Evolutionary conservation across 2,888 invertebrate genomes (phyloP), one percentile per base, ranked within the genome.

Genomic region (Phania funesta): DNA sequence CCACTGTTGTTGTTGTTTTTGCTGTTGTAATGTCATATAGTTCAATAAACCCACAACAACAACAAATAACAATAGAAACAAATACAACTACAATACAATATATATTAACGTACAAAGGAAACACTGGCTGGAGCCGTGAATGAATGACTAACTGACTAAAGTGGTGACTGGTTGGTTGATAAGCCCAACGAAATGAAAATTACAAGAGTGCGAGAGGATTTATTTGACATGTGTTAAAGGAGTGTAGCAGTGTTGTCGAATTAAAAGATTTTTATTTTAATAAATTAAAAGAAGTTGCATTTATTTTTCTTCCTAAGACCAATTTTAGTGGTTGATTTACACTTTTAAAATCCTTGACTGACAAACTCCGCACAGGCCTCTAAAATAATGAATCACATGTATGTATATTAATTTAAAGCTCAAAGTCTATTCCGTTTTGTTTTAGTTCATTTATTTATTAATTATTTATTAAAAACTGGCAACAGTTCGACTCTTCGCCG

Each of bases 31-130:
- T 58, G 32, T 29, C 50, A 64, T 62, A 9, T 60, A 64, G 81
- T 82, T 82, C 82, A 78, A 82, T 78, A 82, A 82, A 82, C 82
- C 65, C 64, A 70, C 52, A 71, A 67, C 41, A 70, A 65, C 60
- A 67, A 29, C 48, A 50, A 35, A 56, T 18, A 79, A 29, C 52
- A 52, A 41, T 24, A 73, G 60, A 18, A 44, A 48, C n/a, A 38
- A 5, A 9, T 3, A 54, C 52, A 62, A 60, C 4, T n/a, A n/a
- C n/a, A n/a, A n/a, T n/a, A 24, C 24, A 56, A 38, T 32, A 74
- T 58, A 50, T 24, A 50, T 35, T 64, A 46, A 24, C 65, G 3
- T 78, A 50, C 32, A 71, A 65, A 65, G 78, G 65, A 78, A 77
- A 56, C 56, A 64, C 48, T 64, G 64, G 16, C 32, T 71, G 65